These are phyloP conservation scores for Diadumene lineata DNA, from an alignment of 92 coral and sea anemone genomes.

Conservation along the genomic window DNA sequence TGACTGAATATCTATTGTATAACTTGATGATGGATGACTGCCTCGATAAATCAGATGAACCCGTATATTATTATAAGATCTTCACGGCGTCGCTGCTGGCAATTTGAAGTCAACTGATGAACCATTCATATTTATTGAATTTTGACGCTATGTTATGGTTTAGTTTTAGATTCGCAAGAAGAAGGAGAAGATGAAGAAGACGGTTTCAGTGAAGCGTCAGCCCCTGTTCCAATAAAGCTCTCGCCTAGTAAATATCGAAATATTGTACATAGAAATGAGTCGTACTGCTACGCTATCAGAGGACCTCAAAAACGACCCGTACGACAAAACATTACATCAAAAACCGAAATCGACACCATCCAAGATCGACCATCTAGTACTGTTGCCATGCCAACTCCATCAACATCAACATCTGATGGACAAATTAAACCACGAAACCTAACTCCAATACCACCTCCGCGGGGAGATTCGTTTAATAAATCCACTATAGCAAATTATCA, in stretches of 20 bases:
- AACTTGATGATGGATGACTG: no score
- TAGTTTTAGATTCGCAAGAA: conserved; percentile 12
- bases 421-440: conserved; percentile 46
- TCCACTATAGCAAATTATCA: conserved; percentile 31
- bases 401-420: conserved; percentile 64
- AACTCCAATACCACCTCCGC: conserved; percentile 90
- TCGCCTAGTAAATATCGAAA: conserved; percentile 67
- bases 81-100: no score
- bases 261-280: conserved; percentile 87
- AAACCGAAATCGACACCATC: conserved; percentile 22
- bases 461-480: conserved; percentile 68
- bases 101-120: no score
- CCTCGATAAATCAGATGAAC: no score
- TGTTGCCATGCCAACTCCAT: conserved; percentile 72
- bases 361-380: conserved; percentile 87
- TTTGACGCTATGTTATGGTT: no score
- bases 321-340: conserved; percentile 54
- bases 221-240: conserved; percentile 44
- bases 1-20: no score
- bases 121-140: no score
- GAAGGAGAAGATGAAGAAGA: conserved; percentile 49
- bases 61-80: no score
- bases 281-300: conserved; percentile 90
- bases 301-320: conserved; percentile 50
- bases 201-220: conserved; percentile 42